These are phyloP conservation scores for Drosophila pseudoobscura DNA, from an alignment of 1,140 invertebrate species.

Conservation along the genomic window DNA sequence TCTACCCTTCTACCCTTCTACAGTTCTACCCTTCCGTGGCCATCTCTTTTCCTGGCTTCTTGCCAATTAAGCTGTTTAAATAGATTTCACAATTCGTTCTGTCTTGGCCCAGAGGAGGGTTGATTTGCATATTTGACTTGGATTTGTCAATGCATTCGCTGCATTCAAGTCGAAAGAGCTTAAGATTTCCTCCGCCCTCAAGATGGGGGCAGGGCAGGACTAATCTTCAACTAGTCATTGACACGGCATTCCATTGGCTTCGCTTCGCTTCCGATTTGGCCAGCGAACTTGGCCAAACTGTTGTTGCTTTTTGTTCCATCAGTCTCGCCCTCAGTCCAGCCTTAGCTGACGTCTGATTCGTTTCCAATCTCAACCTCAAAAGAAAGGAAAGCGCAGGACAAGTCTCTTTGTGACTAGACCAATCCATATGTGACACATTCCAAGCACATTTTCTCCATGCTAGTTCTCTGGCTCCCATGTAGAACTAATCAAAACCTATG, in stretches of 20 bases:
- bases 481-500: conserved; percentile 38
- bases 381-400: background rate
- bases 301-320: background rate
- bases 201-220: conserved; percentile 28
- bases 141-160: conserved; percentile 66
- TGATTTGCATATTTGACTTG: conserved; percentile 76
- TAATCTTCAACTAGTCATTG: conserved; percentile 59
- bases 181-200: conserved; percentile 56
- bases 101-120: conserved; percentile 27
- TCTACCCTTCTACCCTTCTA: too few relatives aligned
- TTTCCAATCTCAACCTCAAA: conserved; percentile 14
- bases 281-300: conserved; percentile 54
- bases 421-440: background rate
- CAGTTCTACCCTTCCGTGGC: background rate
- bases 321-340: too few relatives aligned
- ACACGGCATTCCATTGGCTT: conserved; percentile 68
- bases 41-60: conserved; percentile 11
- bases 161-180: conserved; percentile 72
- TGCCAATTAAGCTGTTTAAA: conserved; percentile 78
- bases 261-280: conserved; percentile 74
- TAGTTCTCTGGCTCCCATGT: too few relatives aligned
- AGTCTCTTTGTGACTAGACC: background rate
- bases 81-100: conserved; percentile 73
- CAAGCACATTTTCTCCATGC: background rate
- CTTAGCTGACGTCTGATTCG: conserved; percentile 6